Conservation (phyloP, 2,888 invertebrate genomes). For the Eulithis testata region DNA sequence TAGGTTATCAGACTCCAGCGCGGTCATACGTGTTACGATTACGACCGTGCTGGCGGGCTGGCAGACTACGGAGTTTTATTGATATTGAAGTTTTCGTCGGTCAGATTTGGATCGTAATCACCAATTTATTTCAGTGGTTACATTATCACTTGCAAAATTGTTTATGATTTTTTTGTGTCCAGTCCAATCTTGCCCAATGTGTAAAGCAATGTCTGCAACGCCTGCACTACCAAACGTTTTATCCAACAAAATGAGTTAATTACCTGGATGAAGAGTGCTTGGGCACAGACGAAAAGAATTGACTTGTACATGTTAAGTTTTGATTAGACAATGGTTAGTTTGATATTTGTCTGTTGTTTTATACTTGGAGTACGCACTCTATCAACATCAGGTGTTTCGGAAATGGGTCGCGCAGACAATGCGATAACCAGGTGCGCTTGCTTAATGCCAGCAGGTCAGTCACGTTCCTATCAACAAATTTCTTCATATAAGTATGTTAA, state of each 20-base stretch:
- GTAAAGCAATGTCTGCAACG: too few species aligned
- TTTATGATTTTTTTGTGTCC: too few species aligned
- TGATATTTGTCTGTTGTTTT: constrained; percentile 13
- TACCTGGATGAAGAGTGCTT: constrained; percentile 49
- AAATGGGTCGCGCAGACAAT: constrained; percentile 22
- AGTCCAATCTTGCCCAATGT: too few species aligned
- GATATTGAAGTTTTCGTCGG: too few species aligned
- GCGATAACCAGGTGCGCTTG: constrained; percentile 4
- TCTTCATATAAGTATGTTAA: constrained; percentile 9
- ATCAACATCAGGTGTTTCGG: constrained; percentile 23
- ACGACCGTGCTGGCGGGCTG: too few species aligned
- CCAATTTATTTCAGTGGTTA: too few species aligned
- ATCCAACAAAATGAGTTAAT: not conserved
- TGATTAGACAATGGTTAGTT: constrained; percentile 24
- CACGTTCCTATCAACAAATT: constrained; percentile 22
- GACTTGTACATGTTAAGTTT: constrained; percentile 46
- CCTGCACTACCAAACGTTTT: too few species aligned
- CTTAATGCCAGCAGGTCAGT: constrained; percentile 3
- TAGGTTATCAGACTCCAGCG: too few species aligned
- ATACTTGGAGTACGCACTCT: constrained; percentile 20
- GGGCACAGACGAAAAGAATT: constrained; percentile 45
- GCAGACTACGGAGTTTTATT: too few species aligned
- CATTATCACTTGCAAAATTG: too few species aligned
- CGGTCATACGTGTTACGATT: too few species aligned
- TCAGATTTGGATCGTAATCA: too few species aligned